Conservation (phyloP, 2,797 vertebrate genomes). For the Sebastes flavidus region DNA sequence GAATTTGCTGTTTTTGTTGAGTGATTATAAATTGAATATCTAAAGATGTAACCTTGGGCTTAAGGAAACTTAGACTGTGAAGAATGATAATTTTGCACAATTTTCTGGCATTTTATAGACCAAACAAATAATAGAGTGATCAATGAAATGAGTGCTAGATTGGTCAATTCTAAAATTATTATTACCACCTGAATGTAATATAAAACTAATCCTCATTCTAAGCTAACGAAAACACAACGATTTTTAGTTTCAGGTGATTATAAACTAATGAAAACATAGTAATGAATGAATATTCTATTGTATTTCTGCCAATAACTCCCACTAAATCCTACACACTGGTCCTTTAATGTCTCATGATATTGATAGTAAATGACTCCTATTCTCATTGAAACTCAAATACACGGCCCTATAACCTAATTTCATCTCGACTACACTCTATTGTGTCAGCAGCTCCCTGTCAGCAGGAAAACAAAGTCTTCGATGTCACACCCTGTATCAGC, state of each 20-base stretch:
- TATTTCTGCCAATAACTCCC: no score
- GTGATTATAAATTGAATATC: not conserved
- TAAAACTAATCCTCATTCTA: no score
- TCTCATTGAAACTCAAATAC: not conserved
- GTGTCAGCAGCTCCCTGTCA: conserved; percentile 27
- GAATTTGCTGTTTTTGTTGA: no score
- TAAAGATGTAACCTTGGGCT: not conserved
- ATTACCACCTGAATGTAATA: not conserved
- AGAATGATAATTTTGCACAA: no score
- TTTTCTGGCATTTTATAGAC: no score
- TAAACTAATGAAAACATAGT: no score
- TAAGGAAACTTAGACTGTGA: not conserved
- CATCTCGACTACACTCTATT: conserved; percentile 8
- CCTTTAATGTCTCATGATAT: not conserved
- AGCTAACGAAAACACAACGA: no score
- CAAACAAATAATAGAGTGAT: not conserved
- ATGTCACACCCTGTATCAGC: conserved; percentile 63
- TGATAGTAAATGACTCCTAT: not conserved
- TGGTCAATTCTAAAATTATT: no score
- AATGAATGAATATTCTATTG: no score
- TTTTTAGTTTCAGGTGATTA: no score
- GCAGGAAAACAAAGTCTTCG: conserved; percentile 45
- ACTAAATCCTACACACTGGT: no score
- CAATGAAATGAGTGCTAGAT: not conserved
- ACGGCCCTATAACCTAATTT: not conserved